Percentiles rank a stretch among this genome's conserved stretches.
Evolutionary conservation across 1,140 invertebrate species (phyloP).

Genomic region (Lordiphosa mommai): DNA sequence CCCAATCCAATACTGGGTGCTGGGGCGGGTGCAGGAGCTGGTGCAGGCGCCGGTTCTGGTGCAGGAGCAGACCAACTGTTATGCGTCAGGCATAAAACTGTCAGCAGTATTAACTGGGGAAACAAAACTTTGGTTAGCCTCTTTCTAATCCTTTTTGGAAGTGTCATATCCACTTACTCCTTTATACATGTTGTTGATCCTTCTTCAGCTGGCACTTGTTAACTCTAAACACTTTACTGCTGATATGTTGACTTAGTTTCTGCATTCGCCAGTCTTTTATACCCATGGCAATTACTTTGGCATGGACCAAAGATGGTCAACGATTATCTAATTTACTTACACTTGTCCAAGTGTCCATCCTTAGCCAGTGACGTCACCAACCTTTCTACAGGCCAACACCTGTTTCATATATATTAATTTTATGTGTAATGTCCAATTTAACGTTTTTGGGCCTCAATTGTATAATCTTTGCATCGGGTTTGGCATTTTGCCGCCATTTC

Average conservation of each 20-base stretch:
- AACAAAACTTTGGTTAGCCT: background rate
- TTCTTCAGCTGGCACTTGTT: constrained; percentile 1
- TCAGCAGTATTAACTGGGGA: constrained; percentile 36
- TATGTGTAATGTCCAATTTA: constrained; percentile 15
- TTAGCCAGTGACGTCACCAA: constrained; percentile 7
- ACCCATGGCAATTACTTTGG: constrained; percentile 15
- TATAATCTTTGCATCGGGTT: constrained; percentile 37
- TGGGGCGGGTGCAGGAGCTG: constrained; percentile 37
- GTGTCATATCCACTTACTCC: constrained; percentile 33
- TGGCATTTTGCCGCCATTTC: constrained; percentile 45
- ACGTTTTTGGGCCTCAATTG: constrained; percentile 38
- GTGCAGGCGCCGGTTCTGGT: constrained; percentile 38
- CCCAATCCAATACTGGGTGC: constrained; percentile 52
- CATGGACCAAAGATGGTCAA: constrained; percentile 7
- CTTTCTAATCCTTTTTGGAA: background rate
- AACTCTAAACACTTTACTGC: constrained; percentile 7
- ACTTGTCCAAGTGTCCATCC: constrained; percentile 8
- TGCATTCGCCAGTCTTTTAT: constrained; percentile 39
- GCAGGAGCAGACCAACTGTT: constrained; percentile 39
- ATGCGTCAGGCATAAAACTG: constrained; percentile 32
- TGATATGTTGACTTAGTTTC: constrained; percentile 22
- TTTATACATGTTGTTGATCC: constrained; percentile 37
- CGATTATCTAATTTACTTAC: constrained; percentile 2
- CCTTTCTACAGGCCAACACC: constrained; percentile 34
- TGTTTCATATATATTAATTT: constrained; percentile 25